phyloP scores from a whole-genome alignment of 2,797 vertebrate genomes.

The Labeo calbasu region DNA sequence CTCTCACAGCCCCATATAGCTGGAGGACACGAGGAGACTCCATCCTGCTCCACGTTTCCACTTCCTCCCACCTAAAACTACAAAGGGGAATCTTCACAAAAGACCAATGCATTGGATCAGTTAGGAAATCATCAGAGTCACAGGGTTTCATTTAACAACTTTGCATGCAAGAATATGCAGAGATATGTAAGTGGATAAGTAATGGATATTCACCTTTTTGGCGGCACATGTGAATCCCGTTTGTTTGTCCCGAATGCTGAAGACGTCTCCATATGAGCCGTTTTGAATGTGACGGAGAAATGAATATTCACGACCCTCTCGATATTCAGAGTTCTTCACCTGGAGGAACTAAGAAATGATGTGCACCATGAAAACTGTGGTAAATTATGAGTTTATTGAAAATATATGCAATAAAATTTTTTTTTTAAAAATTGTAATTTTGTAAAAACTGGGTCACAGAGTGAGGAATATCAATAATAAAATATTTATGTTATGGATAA shows the following conservation, averaged over 20 bases:
- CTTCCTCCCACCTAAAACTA: constrained; percentile 87
- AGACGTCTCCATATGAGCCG: constrained; percentile 93
- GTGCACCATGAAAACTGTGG: background rate
- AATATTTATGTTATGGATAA: background rate
- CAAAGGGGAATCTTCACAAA: constrained; percentile 82
- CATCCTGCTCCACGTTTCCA: constrained; percentile 84
- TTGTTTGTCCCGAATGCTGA: constrained; percentile 85
- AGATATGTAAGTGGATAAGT: background rate
- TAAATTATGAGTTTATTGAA: background rate
- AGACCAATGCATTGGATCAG: constrained; percentile 38
- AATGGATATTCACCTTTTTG: constrained; percentile 84
- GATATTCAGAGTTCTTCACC: constrained; percentile 81
- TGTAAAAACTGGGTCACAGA: background rate
- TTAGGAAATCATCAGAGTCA: background rate
- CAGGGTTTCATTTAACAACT: background rate
- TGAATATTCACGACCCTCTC: constrained; percentile 87
- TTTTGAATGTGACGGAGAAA: constrained; percentile 84
- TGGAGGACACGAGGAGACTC: constrained; percentile 85
- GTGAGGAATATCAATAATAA: background rate
- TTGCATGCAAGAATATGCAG: background rate
- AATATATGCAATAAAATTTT: background rate
- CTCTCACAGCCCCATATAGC: constrained; percentile 89
- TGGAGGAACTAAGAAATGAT: constrained; percentile 80
- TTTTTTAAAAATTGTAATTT: background rate
- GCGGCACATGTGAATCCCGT: constrained; percentile 91